Evolutionary conservation across 2,113 vertebrate species (phyloP).

Genomic region (Hydrolagus affinis): DNA sequence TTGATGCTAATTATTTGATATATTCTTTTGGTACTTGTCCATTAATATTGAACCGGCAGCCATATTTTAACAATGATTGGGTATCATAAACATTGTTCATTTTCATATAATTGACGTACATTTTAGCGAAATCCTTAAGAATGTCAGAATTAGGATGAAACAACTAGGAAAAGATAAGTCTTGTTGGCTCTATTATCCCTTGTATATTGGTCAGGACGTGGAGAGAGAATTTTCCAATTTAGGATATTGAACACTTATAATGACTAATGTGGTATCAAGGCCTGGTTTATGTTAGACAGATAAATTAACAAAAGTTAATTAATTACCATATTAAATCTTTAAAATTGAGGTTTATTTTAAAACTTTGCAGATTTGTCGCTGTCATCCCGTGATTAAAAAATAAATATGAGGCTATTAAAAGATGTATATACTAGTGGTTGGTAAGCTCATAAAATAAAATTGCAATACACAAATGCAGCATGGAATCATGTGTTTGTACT

Average conservation of each 20-base stretch:
- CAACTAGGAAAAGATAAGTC: background rate
- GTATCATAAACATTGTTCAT: conserved; percentile 31
- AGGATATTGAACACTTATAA: conserved; percentile 7
- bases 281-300: background rate
- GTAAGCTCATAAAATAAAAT: conserved; percentile 1
- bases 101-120: conserved; percentile 27
- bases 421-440: background rate
- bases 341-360: conserved; percentile 16
- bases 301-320: conserved; percentile 4
- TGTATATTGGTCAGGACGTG: background rate
- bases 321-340: conserved; percentile 14
- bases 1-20: conserved; percentile 72
- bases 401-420: conserved; percentile 2
- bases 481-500: background rate
- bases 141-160: conserved; percentile 1
- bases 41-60: conserved; percentile 31
- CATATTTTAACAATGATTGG: conserved; percentile 30
- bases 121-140: background rate
- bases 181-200: background rate
- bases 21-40: conserved; percentile 38
- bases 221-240: background rate
- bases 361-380: background rate
- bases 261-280: background rate
- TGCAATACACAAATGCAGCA: background rate
- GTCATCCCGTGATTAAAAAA: background rate